Evolutionary conservation across 1,140 invertebrate species (phyloP), one percentile per base, ranked within the genome.

Genomic region (Drosophila athabasca): DNA sequence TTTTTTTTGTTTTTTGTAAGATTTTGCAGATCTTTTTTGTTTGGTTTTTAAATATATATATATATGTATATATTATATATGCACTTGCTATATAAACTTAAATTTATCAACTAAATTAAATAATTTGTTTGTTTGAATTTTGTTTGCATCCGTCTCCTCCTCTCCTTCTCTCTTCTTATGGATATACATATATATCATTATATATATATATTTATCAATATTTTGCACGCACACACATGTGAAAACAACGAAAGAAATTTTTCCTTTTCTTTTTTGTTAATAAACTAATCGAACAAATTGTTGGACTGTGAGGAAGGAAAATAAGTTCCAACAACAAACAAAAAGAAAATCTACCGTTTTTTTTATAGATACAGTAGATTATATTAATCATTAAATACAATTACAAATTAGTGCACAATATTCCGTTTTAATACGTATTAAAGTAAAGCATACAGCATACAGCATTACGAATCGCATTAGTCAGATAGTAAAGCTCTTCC

Each of bases 31-130:
- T 88, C 75, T 79, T 87, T 49, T 74, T 74, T 61, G 59, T 44
- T 67, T 59, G 50, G 60, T 68, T 77, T 66, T 73, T 49, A 74
- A 65, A 39, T 71, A 58, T 75, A 73, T 68, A 73, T 68, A 73
- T 81, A 54, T 68, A 55, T 62, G 22, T 78, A 24, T 72, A 65
- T 80, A 67, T 76, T 78, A 59, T 69, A 75, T 76, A 82, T 65
- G 83, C 83, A 78, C 82, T 78, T 88, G 78, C 70, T 87, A 87
- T 87, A 87, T 87, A 87, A 87, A 87, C 82, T 87, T 88, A 87
- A 87, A 71, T 81, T 49, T 85, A 85, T 54, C 48, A 85, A 85
- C 82, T 85, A 85, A 85, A 87, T 85, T 88, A 79, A 88, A 88
- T 82, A 76, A 82, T 78, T 88, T 87, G 82, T 78, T 88, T 87